phyloP scores from a whole-genome alignment of 2,888 invertebrate species.

The Maniola hyperantus region DNA sequence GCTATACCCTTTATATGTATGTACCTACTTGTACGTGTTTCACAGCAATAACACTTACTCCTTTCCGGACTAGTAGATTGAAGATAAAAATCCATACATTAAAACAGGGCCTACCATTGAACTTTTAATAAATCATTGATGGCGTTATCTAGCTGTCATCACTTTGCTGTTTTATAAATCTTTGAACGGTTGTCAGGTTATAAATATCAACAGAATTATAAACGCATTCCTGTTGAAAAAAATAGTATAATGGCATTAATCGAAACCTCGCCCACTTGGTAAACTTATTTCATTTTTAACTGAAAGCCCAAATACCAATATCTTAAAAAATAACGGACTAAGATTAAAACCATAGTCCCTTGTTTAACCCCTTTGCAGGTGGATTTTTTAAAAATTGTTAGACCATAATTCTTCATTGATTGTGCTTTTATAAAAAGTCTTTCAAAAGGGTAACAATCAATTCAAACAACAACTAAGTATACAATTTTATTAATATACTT shows the following conservation, averaged over 20 bases:
- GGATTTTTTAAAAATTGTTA: too few species aligned
- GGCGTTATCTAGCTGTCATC: slow-evolving; percentile 46
- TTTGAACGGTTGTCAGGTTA: slow-evolving; percentile 28
- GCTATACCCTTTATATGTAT: slow-evolving; percentile 47
- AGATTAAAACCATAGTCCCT: too few species aligned
- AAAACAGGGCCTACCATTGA: slow-evolving; percentile 71
- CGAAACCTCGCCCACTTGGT: too few species aligned
- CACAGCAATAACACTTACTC: slow-evolving; percentile 63
- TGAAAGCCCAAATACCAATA: too few species aligned
- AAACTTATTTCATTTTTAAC: too few species aligned
- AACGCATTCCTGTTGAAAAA: too few species aligned
- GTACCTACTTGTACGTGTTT: slow-evolving; percentile 60
- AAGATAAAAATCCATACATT: slow-evolving; percentile 64
- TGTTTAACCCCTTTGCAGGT: too few species aligned
- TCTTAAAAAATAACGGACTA: too few species aligned
- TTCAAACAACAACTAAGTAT: background rate
- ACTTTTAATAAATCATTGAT: slow-evolving; percentile 72
- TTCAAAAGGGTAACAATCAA: too few species aligned
- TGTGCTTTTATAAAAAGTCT: too few species aligned
- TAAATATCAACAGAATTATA: slow-evolving; percentile 22
- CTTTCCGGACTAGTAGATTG: slow-evolving; percentile 48
- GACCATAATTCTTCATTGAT: too few species aligned
- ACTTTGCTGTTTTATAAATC: slow-evolving; percentile 47
- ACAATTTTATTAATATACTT: slow-evolving; percentile 24
- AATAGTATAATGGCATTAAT: too few species aligned